Evolutionary conservation across 64 coral and sea anemone genomes (phyloP).

Genomic region (Stichodactyla helianthus): DNA sequence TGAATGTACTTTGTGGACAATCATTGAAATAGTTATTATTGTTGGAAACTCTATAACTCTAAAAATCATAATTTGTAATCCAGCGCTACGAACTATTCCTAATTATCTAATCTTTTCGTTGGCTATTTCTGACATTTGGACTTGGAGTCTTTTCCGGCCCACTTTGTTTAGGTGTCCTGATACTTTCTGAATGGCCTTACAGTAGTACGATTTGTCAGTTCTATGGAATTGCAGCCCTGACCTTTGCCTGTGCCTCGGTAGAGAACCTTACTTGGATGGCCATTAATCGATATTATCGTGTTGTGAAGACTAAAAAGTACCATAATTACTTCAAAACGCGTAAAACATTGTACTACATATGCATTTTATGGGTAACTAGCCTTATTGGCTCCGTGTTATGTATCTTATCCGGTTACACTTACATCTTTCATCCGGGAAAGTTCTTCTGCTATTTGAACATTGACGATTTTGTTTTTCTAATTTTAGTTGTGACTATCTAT

Average conservation of each 20-base stretch:
- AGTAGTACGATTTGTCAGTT: slow-evolving; percentile 37
- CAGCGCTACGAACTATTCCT: slow-evolving; percentile 36
- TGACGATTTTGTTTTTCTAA: background rate
- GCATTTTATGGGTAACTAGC: background rate
- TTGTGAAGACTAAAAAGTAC: slow-evolving; percentile 47
- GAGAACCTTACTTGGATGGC: slow-evolving; percentile 55
- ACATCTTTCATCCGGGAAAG: slow-evolving; percentile 22
- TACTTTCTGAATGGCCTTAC: slow-evolving; percentile 45
- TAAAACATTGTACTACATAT: background rate
- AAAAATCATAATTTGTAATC: slow-evolving; percentile 8
- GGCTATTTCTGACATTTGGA: slow-evolving; percentile 52
- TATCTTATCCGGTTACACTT: background rate
- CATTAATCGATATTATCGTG: slow-evolving; percentile 54
- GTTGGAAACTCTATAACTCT: slow-evolving; percentile 29
- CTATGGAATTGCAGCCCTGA: slow-evolving; percentile 37
- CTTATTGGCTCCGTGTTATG: background rate
- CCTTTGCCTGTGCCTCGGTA: slow-evolving; percentile 40
- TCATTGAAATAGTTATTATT: slow-evolving; percentile 3
- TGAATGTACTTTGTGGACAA: background rate
- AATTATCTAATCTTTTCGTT: slow-evolving; percentile 53
- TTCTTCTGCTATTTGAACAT: background rate
- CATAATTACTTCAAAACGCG: slow-evolving; percentile 27
- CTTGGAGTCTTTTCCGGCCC: slow-evolving; percentile 18
- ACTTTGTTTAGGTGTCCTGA: slow-evolving; percentile 15
- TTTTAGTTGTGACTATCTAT: background rate